A percentile compares a stretch with the other conserved stretches of the same genome.
phyloP scores from a whole-genome alignment of 2,797 vertebrate genomes.

The Periophthalmus magnuspinnatus region DNA sequence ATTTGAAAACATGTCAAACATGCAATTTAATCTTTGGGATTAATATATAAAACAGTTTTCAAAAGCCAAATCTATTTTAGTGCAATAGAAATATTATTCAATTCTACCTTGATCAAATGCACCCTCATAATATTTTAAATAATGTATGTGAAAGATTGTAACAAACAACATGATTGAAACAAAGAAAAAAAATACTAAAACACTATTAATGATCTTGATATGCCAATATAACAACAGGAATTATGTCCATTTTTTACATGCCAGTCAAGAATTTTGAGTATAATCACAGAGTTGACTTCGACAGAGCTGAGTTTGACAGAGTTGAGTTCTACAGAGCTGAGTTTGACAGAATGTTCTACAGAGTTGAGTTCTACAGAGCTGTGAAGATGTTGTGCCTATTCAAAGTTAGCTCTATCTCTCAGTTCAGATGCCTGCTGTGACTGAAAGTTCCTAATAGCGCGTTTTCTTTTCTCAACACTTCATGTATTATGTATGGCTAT shows the following conservation, averaged over 20 bases:
- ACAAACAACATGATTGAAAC: neutral
- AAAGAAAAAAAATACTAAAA: neutral
- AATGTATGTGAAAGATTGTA: neutral
- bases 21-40: no score
- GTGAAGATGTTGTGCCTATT: neutral
- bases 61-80: no score
- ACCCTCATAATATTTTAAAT: neutral
- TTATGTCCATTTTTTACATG: neutral
- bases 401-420: constrained; percentile 20
- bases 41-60: no score
- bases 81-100: no score
- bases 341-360: no score
- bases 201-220: neutral
- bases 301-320: neutral
- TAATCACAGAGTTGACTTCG: no score
- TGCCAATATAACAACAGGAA: neutral
- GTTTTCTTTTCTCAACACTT: constrained; percentile 39
- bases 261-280: neutral
- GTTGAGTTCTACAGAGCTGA: neutral
- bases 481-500: constrained; percentile 60
- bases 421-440: constrained; percentile 28
- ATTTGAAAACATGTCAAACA: no score
- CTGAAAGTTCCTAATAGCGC: constrained; percentile 43
- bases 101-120: no score
- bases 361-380: neutral